Conservation (phyloP, 1,140 invertebrate genomes). For the Euglossa dilemma region DNA sequence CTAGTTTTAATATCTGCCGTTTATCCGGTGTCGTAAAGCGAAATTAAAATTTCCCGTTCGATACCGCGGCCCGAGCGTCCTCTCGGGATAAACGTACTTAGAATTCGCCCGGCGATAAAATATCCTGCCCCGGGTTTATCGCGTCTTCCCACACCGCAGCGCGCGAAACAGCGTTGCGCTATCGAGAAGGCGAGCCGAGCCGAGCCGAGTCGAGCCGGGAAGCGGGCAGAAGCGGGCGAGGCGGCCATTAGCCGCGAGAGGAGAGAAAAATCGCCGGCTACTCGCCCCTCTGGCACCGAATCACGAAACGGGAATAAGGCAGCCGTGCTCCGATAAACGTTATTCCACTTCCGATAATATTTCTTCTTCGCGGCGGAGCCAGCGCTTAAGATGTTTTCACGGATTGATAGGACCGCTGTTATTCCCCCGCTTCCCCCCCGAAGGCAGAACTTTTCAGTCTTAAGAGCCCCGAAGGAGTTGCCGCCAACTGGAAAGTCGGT, state of each 20-base stretch:
- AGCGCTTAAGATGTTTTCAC: slow-evolving; percentile 39
- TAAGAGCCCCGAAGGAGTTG: slow-evolving; percentile 51
- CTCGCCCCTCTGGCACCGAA: background rate
- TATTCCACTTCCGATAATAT: slow-evolving; percentile 43
- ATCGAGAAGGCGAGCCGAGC: background rate
- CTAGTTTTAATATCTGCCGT: background rate
- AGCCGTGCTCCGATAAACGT: slow-evolving; percentile 27
- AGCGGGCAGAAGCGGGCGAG: background rate
- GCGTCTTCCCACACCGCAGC: background rate
- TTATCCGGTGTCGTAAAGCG: background rate
- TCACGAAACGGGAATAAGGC: background rate
- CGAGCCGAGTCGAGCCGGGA: background rate
- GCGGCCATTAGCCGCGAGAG: background rate
- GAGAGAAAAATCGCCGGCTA: background rate
- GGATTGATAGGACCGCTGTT: slow-evolving; percentile 47
- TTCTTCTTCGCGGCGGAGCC: slow-evolving; percentile 13
- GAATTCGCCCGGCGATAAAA: background rate
- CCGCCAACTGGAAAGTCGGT: slow-evolving; percentile 61
- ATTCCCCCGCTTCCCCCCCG: slow-evolving; percentile 39
- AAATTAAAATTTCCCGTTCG: background rate
- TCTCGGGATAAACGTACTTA: background rate
- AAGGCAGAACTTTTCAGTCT: slow-evolving; percentile 55
- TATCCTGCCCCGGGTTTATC: background rate
- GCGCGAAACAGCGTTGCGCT: background rate
- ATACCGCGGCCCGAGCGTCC: background rate